Evolutionary conservation across 2,888 invertebrate species (phyloP), one percentile per base, ranked within the genome.

Genomic region (Ichneumon xanthorius): DNA sequence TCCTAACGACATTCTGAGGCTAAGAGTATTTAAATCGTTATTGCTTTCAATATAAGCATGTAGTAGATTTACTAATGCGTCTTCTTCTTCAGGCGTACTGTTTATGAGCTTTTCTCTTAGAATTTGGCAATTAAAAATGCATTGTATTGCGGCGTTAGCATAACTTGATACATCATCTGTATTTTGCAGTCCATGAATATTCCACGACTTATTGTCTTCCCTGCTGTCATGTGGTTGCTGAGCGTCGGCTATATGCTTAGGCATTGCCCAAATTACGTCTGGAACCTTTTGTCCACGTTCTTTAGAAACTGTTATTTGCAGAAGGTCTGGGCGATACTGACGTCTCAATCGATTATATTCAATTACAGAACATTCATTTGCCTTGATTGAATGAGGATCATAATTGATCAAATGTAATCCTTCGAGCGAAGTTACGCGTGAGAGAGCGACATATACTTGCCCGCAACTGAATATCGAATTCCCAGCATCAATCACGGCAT

Each of bases 321-420:
- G 63, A 26, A 87, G 71, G 14, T 83, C 81, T 37, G 88, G 86
- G 11, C 81, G 71, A 84, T 81, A 87, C n/a, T 53, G n/a, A n/a
- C 75, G 16, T 53, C 87, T 80, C 26, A 89, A 81, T n/a, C 88
- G 55, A 77, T 89, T 88, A 37, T 89, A 89, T 68, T 89, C 88
- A 22, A 65, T n/a, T 9, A 88, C 85, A 11, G 88, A 88, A 14
- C n/a, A n/a, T n/a, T 22, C 61, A 58, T 50, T 76, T 5, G 89
- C 87, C 53, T 86, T 77, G 0, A 88, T 70, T 0, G 83, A 70
- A n/a, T 48, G 26, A 7, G 86, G 88, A 72, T 89, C 88, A 55
- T 81, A 85, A 78, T 89, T 89, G 1, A 89, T 88, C 50, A 90
- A 76, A 58, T 89, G 87, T 3, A 88, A 63, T 11, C 88, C 86